Percentiles rank a stretch among this genome's conserved stretches.
phyloP scores from a whole-genome alignment of 2,888 invertebrate species.

The Oligia fasciuncula region DNA sequence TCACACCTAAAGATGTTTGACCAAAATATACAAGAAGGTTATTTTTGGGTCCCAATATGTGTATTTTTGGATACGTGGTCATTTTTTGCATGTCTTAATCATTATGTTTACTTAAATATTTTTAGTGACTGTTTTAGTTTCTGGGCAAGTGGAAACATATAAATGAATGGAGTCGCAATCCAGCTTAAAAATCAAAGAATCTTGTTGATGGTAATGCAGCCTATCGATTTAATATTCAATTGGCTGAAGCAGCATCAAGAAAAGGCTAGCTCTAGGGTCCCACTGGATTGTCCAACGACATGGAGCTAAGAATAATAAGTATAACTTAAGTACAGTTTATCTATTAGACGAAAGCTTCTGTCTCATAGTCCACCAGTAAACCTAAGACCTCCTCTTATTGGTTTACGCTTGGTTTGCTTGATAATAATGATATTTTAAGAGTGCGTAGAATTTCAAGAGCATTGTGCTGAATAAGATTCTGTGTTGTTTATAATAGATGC shows the following conservation, averaged over 20 bases:
- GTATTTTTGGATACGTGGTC: slow-evolving; percentile 4
- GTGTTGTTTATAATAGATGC: slow-evolving; percentile 7
- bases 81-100: slow-evolving; percentile 1
- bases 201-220: not conserved
- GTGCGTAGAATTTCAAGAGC: not conserved
- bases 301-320: not conserved
- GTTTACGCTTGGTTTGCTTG: not conserved
- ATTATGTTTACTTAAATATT: not conserved
- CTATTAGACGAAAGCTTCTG: not conserved
- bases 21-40: slow-evolving; percentile 7
- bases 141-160: not conserved
- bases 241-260: not conserved
- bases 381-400: not conserved
- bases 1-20: slow-evolving; percentile 33
- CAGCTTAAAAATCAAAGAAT: not conserved
- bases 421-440: not conserved
- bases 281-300: not conserved
- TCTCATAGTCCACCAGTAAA: not conserved
- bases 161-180: not conserved
- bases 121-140: not conserved
- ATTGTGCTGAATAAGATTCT: not conserved
- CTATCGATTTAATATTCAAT: not conserved
- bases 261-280: not conserved
- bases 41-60: slow-evolving; percentile 20
- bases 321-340: not conserved